Evolutionary conservation across 2,797 vertebrate species (phyloP), one percentile per base, ranked within the genome.

Genomic region (Enteromius trimaculatus): DNA sequence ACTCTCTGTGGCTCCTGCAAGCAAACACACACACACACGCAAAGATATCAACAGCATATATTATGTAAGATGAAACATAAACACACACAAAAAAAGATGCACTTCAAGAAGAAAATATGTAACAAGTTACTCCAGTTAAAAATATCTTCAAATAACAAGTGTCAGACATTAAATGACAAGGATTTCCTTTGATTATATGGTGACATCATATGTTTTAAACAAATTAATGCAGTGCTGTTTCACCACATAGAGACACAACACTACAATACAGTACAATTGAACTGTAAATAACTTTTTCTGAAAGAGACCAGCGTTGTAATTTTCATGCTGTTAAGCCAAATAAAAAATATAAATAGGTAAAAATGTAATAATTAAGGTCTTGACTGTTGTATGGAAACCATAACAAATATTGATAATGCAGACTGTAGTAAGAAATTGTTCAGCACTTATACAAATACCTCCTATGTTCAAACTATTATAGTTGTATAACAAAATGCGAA

Each of bases 1-100:
- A 72, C 97, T 99, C 89, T 99, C 98, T 85, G 96, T 97, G 86
- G 98, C 98, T 91, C 98, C 98, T 99, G 88, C 92, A 0, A 86
- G 83, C 7, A 37, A 60, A 82, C 6, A 51, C 53, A 84, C 8
- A 53, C 2, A 51, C 55, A 84, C 8, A 53, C 2, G 3, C 31
- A 70, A 72, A 44, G 29, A 29, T 31, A 64, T 31, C 16, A 31
- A 31, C 26, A 62, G 21, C 47, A 66, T 19, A 0, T 62, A 16
- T 44, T 42, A 9, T 9, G 53, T 3, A n/a, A 68, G 10, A 70
- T 11, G 29, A 55, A 60, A 65, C 11, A 42, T 26, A 14, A 47
- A 47, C 34, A 77, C 7, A 39, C 37, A 21, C 51, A 21, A 31
- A 3, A 37, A 9, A 34, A n/a, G 17, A 37, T 39, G 3, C 17